Base-by-base conservation (phyloP, 2,888 invertebrate genomes). In the Anticlea derivata region DNA sequence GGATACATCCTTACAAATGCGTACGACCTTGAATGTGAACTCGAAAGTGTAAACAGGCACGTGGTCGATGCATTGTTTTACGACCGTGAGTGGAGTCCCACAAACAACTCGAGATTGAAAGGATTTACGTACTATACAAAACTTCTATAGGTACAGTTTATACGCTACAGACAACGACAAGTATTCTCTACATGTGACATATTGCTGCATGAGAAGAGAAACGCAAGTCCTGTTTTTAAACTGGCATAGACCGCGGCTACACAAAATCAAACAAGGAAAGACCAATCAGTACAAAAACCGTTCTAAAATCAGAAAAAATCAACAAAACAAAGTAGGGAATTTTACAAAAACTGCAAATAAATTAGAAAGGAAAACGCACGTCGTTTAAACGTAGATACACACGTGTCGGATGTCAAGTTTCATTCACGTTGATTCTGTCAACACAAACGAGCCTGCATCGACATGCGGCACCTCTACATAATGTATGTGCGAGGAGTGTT, bases 1-100 rank as follows among this genome's bases (percentile, higher is more conserved):
- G 74, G 81, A 82, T 79, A 87, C 88, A 89, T 90, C 89, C 88
- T 90, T 87, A 87, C 89, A 87, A 88, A 90, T 87, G 86, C 89
- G 87, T 86, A 84, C 84, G 88, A 85, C 89, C 89, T 90, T 90
- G 85, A 80, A 83, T 86, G 84, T 86, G 86, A 88, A 88, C 89
- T 87, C 86, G 81, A 83, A 86, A 88, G 85, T 87, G 87, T 88
- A 86, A 86, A 83, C 84, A 81, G 78, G 83, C 89, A 87, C 86
- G 87, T 85, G 89, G 75, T 78, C 85, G 80, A 85, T 88, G 89
- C 89, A 90, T 90, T 90, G 89, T 90, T 90, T 90, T 86, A 89
- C 86, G 83, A 75, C 76, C 70, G 77, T 73, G 74, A 71, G 77
- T 75, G 71, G 75, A 81, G 75, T 74, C 70, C 73, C 73, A 66